Evolutionary conservation across 2,113 vertebrate species (phyloP), one percentile per base, ranked within the genome.

Genomic region (Sclerurus mexicanus): DNA sequence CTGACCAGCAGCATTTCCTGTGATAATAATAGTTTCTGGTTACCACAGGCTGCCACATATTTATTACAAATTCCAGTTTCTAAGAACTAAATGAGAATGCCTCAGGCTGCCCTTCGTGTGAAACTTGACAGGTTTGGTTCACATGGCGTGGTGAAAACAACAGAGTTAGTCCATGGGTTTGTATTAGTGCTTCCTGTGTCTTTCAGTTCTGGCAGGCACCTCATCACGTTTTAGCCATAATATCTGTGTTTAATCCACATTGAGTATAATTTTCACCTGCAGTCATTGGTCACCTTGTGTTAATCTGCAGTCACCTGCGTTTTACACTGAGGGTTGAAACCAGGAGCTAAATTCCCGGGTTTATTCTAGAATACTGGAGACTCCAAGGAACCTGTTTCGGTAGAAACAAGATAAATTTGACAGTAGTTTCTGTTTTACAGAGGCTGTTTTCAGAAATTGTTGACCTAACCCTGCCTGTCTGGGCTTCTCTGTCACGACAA

Each of bases 1-100:
- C 89, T 86, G 72, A 90, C 79, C 72, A 84, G 23, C 50, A 88
- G 47, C 44, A 10, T 81, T 97, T 95, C 95, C 91, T 95, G 89
- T 67, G 83, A 81, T 74, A 88, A 92, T 90, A 93, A 87, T 80
- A 92, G 89, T 53, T 90, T 42, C 83, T 89, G 72, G 42, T 96
- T 92, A 84, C 79, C 86, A 80, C 59, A 24, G 76, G 33, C 55
- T 84, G 67, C n/a, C 90, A 53, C 63, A 27, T 50, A 80, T 60
- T 86, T 72, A 63, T 59, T 76, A 77, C 56, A 93, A 93, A 95
- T 90, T 84, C 92, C 86, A 92, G 33, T 76, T 94, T 71, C 92
- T 90, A 73, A 90, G 91, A 96, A 89, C 9, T 39, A 24, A 59
- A 52, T 2, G 2, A 88, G 42, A 4, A 2, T 42, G 52, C 74